Evolutionary conservation across 2,888 invertebrate genomes (phyloP).

Genomic region (Ophioninae sp.): DNA sequence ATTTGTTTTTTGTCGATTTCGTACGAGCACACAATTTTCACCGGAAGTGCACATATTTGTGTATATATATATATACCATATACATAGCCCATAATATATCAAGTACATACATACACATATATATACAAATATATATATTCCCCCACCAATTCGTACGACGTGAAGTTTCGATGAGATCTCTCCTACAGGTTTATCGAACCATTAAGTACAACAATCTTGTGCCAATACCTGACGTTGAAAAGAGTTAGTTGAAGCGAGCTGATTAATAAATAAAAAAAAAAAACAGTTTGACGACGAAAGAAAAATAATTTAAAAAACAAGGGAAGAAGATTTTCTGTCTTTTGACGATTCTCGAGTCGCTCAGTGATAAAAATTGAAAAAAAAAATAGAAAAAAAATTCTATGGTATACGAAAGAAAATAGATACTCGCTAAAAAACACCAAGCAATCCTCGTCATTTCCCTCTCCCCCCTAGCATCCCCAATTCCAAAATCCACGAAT

Average conservation of each 20-base stretch:
- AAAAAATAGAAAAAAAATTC: conserved; percentile 40
- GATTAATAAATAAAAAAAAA: conserved; percentile 69
- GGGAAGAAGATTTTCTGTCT: neutral
- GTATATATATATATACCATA: conserved; percentile 28
- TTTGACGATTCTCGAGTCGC: conserved; percentile 9
- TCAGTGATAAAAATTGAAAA: conserved; percentile 26
- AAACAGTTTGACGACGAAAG: conserved; percentile 35
- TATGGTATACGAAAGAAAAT: conserved; percentile 48
- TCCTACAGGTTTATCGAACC: conserved; percentile 71
- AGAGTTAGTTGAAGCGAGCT: conserved; percentile 9
- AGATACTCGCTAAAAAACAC: conserved; percentile 31
- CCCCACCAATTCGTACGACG: conserved; percentile 33
- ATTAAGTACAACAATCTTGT: conserved; percentile 78
- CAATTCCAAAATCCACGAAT: conserved; percentile 17
- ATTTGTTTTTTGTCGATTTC: too few relatives aligned
- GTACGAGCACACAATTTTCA: neutral
- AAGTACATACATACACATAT: conserved; percentile 21
- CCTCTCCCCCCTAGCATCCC: neutral
- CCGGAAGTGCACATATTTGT: conserved; percentile 6
- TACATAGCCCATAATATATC: conserved; percentile 13
- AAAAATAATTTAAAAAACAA: neutral
- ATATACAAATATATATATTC: conserved; percentile 27
- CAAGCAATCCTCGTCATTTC: conserved; percentile 45
- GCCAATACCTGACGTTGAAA: conserved; percentile 76
- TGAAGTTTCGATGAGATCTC: conserved; percentile 44